Evolutionary conservation across 2,888 invertebrate genomes (phyloP).

Genomic region (Scaptomyza caliginosa): DNA sequence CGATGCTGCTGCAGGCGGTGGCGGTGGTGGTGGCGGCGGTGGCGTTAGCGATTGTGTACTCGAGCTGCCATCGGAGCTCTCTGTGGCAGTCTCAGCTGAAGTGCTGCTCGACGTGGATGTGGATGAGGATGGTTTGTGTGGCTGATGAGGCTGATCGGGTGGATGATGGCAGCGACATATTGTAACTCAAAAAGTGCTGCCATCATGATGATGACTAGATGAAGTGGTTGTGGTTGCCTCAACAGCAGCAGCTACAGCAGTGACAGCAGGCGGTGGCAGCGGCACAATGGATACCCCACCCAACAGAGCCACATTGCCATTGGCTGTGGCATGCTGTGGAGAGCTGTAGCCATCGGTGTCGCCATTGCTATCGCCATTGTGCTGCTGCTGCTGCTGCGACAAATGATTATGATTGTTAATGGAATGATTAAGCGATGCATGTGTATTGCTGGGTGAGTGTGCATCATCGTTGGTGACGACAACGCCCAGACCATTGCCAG

Average conservation of each 20-base stretch:
- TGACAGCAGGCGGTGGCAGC: background rate
- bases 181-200: slow-evolving; percentile 83
- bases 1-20: slow-evolving; percentile 28
- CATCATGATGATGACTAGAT: slow-evolving; percentile 74
- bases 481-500: slow-evolving; percentile 41
- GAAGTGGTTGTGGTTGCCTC: slow-evolving; percentile 51
- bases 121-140: slow-evolving; percentile 71
- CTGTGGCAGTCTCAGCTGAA: slow-evolving; percentile 53
- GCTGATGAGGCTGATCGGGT: slow-evolving; percentile 71
- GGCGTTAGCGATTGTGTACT: slow-evolving; percentile 61
- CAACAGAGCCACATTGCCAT: slow-evolving; percentile 32
- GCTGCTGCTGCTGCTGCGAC: slow-evolving; percentile 47
- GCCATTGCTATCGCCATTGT: slow-evolving; percentile 63
- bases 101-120: slow-evolving; percentile 67
- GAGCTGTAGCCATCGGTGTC: slow-evolving; percentile 72
- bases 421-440: slow-evolving; percentile 67
- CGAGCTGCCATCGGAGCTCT: slow-evolving; percentile 64
- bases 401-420: slow-evolving; percentile 57
- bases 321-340: slow-evolving; percentile 67
- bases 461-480: slow-evolving; percentile 45
- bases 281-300: slow-evolving; percentile 19
- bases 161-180: slow-evolving; percentile 83
- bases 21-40: slow-evolving; percentile 59
- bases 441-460: slow-evolving; percentile 64
- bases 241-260: slow-evolving; percentile 38